Evolutionary conservation across 2,888 invertebrate species (phyloP), one percentile per base, ranked within the genome.

Genomic region (Dichetophora obliterata): DNA sequence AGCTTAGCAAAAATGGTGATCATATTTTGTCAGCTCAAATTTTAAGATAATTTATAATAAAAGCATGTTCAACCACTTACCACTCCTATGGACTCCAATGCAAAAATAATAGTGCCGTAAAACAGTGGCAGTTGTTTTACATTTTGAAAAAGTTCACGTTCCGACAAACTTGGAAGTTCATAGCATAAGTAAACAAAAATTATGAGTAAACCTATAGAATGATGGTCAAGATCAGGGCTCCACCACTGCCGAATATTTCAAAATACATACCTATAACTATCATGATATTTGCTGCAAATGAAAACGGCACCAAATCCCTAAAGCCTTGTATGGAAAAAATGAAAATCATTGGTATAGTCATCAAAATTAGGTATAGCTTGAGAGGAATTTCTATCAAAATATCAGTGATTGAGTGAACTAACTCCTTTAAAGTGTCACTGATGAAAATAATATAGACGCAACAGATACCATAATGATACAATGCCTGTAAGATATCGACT

Each of bases 391-490:
- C 22, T 50, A 83, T 80, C 11, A 14, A 43, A 43, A 6, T 43
- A 43, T 43, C 14, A 0, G 90, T 81, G 83, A 92, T 90, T 77
- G 86, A 88, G 82, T 94, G 93, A 0, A 93, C 91, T 3, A 95
- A 92, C 90, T 93, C 92, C 85, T 95, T 92, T 0, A 96, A 84
- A 88, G 95, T 97, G 80, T 93, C 93, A 1, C 97, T 92, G 19
- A 98, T 95, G 88, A 98, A 99, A 11, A 98, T 95, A 73, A 98
- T 93, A 90, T 99, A 99, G 0, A 98, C 97, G 88, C 98, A 98
- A 89, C 98, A 98, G 88, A 98, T 98, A 6, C 99, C 99, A 83
- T 98, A 91, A 88, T 99, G 93, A 88, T 98, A 98, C 71, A 97
- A 91, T 73, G 96, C 94, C 65, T 95, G 91, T 87, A 95, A 94